Base-by-base conservation (phyloP, 2,888 invertebrate species). In the Acronicta psi region DNA sequence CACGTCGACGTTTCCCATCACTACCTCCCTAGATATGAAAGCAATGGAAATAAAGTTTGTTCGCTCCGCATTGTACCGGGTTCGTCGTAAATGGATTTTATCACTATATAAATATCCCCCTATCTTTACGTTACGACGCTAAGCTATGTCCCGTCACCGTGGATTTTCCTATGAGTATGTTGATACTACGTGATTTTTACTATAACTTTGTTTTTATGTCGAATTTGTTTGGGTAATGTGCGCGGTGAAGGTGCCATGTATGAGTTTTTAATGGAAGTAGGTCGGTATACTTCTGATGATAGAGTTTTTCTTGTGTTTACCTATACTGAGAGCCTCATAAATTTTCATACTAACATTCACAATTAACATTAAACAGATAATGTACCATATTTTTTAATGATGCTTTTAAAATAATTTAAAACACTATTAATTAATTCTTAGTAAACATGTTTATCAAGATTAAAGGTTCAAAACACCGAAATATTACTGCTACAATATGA, bases 41-140 rank as follows among this genome's bases (percentile, higher is more conserved):
- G 91, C 90, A 91, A 93, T 92, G 91, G 91, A 92, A 93, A 93
- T 92, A 92, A 89, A 93, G 90, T 92, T 91, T 89, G 89, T 89
- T 86, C 88, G 85, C 82, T 86, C 87, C 89, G 90, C 90, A 88
- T 89, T 92, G 88, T 88, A 85, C 84, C 82, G 83, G 78, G 79
- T 82, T 82, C 83, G 80, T 85, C 87, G 90, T 91, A 92, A 93
- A 92, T 93, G 91, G 90, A 91, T 92, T 92, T 92, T 91, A 92
- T 92, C 91, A 91, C 91, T 91, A 91, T 89, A 91, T 91, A 91
- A 90, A 90, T 90, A 89, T 85, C 84, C 86, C 83, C 83, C 82
- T 82, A 81, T 84, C 84, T 85, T 80, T 80, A 80, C 86, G 83
- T 83, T 79, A 82, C 79, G 79, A 75, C 77, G 80, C 73, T 75